Evolutionary conservation across 2,888 invertebrate species (phyloP), one percentile per base, ranked within the genome.

Genomic region (Morpho helenor): DNA sequence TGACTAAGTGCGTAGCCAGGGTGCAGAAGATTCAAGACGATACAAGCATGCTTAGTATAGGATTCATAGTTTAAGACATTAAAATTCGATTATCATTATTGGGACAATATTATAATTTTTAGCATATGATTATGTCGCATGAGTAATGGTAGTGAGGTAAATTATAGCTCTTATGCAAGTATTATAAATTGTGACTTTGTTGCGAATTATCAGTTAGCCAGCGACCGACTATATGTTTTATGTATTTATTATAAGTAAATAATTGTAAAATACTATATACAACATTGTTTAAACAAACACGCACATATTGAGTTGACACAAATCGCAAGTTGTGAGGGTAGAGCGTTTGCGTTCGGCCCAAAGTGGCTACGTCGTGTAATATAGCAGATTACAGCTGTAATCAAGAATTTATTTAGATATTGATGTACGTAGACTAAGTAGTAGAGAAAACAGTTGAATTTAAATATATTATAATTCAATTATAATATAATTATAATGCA

Each of bases 321-420:
- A 51, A 62, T 59, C 50, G 61, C 61, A 49, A 49, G 52, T 10
- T 49, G 46, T 31, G n/a, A 31, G 31, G 22, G 48, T 8, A 23
- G 4, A 22, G 23, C 43, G 42, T 1, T 22, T 43, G 43, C 23
- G 31, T 7, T 39, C 8, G 16, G 43, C 56, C 16, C 49, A 44
- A 47, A 0, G 56, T 63, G 61, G 49, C 63, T 58, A 64, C 56
- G 52, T 57, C 59, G 49, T 56, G 57, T 58, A 57, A 52, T 50
- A 52, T 45, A 44, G 40, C 8, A 16, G 57, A 55, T 57, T 56
- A 60, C 57, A 10, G 6, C 42, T n/a, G 62, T 60, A 60, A 60
- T 57, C 56, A 10, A 42, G 43, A 31, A 31, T 31, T 31, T 31
- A 31, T 31, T 31, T 31, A 31, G 31, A 31, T 31, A 31, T 31